phyloP scores from a whole-genome alignment of 2,113 vertebrate genomes.

The Eublepharis macularius region DNA sequence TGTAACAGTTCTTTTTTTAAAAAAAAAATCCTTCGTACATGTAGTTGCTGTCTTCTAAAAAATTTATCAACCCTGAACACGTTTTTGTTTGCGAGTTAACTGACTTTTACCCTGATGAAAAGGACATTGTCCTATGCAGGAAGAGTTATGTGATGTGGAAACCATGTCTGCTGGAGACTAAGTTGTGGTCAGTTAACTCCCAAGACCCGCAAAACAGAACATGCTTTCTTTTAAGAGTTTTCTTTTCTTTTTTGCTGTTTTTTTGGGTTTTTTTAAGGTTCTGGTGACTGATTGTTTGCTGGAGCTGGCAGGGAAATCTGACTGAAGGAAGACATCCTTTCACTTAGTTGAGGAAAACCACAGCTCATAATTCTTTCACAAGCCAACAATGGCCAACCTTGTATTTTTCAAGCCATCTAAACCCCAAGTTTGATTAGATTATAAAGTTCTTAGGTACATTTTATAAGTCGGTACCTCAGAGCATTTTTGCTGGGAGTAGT shows the following conservation, averaged over 20 bases:
- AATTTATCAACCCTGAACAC: constrained; percentile 64
- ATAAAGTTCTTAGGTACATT: constrained; percentile 38
- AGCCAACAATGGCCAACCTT: constrained; percentile 52
- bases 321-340: constrained; percentile 67
- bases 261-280: constrained; percentile 4
- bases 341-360: constrained; percentile 62
- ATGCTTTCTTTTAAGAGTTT: constrained; percentile 45
- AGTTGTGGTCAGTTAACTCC: constrained; percentile 63
- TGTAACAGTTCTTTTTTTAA: neutral
- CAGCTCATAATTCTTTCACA: constrained; percentile 70
- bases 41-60: constrained; percentile 6
- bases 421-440: constrained; percentile 43
- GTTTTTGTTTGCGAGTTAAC: constrained; percentile 72
- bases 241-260: neutral
- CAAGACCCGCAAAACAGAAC: constrained; percentile 33
- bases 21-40: neutral
- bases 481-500: constrained; percentile 20
- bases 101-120: constrained; percentile 50
- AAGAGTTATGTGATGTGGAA: constrained; percentile 73
- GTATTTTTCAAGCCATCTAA: constrained; percentile 49
- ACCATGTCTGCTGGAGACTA: constrained; percentile 69
- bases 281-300: constrained; percentile 70
- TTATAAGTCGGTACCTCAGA: constrained; percentile 36
- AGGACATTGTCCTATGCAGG: constrained; percentile 63
- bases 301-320: constrained; percentile 55